Evolutionary conservation across 2,113 vertebrate genomes (phyloP).

Genomic region (Castor canadensis): DNA sequence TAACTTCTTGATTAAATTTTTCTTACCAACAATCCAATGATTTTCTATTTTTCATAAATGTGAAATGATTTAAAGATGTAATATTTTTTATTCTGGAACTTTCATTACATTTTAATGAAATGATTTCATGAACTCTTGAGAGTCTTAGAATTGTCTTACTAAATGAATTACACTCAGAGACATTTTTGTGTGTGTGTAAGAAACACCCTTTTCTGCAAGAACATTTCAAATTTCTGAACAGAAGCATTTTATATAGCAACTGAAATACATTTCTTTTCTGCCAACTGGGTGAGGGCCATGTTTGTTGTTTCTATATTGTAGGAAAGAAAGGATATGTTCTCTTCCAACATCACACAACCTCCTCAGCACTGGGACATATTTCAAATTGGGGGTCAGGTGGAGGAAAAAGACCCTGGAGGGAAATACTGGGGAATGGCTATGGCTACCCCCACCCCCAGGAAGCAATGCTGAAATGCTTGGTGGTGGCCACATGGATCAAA

Average conservation of each 20-base stretch:
- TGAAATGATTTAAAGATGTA: conserved; percentile 49
- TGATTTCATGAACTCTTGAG: not conserved
- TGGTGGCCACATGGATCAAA: not conserved
- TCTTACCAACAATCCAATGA: not conserved
- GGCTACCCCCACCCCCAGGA: not conserved
- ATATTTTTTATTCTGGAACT: conserved; percentile 15
- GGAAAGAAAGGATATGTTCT: not conserved
- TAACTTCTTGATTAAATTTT: conserved; percentile 46
- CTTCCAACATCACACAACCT: not conserved
- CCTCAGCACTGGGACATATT: not conserved
- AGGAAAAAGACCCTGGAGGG: not conserved
- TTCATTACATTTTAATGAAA: conserved; percentile 52
- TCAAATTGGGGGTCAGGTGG: not conserved
- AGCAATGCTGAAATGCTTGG: no score
- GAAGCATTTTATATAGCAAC: not conserved
- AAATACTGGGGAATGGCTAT: not conserved
- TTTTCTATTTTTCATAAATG: conserved; percentile 26
- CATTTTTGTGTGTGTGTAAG: not conserved
- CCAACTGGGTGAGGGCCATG: not conserved
- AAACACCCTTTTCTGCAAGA: conserved; percentile 21
- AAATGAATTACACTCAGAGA: not conserved
- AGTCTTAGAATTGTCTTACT: not conserved
- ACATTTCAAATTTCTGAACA: not conserved
- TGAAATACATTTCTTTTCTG: not conserved
- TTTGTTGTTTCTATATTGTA: conserved; percentile 43